Base-by-base conservation (phyloP, 2,113 vertebrate genomes). In the Neolamprologus toae region DNA sequence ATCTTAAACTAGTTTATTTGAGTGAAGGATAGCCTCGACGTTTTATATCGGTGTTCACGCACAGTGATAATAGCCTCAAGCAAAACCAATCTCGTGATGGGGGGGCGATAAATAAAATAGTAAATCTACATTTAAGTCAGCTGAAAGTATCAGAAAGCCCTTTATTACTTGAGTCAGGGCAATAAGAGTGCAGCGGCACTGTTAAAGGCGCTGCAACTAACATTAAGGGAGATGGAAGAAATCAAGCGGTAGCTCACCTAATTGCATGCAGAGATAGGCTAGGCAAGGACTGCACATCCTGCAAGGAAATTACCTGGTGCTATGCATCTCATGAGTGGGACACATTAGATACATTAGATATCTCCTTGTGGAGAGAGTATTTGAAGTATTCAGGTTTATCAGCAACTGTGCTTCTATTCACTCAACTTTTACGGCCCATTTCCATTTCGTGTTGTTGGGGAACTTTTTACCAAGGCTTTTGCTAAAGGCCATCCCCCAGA, bases 201-300 rank as follows among this genome's bases (percentile, higher is more conserved):
- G 92, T 93, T 94, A 92, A 92, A 93, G 92, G 89, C 53, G 47
- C 88, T 54, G 54, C 21, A 6, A 63, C 53, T 88, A 86, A 93
- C 93, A 95, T 95, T 93, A 95, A 94, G 96, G 95, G 92, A 96
- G 96, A 96, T 92, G 28, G 94, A 95, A 96, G 92, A 94, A 96
- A 94, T 87, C 87, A 90, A 95, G 92, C 42, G 42, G 84, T 89
- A 90, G 84, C 90, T 92, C 21, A 89, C 45, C 57, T 89, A 95
- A 96, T 93, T 96, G 96, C 94, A 90, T 88, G 37, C 79, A 5
- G 33, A 90, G 94, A 96, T 35, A 86, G 83, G 49, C 85, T 79
- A 93, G 83, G 81, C 91, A 92, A 94, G 93, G 93, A 93, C 94
- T 80, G 82, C 84, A 93, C 93, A 95, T 94, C 91, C 93, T 85